A percentile compares a stretch with the other conserved stretches of the same genome.
Evolutionary conservation across 1,140 invertebrate genomes (phyloP).

Genomic region (Orius insidiosus): DNA sequence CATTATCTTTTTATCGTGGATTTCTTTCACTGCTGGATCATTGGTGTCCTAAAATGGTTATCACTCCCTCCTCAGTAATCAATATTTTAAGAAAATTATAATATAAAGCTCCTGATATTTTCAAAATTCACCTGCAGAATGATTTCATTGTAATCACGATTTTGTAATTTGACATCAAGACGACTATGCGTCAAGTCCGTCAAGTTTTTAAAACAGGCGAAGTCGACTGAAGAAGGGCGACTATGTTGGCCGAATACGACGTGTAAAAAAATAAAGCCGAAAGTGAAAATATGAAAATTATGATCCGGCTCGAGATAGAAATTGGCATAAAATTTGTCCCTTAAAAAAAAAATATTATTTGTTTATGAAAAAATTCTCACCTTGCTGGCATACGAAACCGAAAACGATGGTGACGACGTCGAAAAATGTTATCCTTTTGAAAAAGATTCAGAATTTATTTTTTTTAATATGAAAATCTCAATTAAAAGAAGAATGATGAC

Average conservation of each 20-base stretch:
- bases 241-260: slow-evolving; percentile 55
- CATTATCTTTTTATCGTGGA: slow-evolving; percentile 40
- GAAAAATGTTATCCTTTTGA: slow-evolving; percentile 3
- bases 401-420: slow-evolving; percentile 7
- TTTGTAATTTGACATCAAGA: slow-evolving; percentile 38
- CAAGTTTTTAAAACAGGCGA: slow-evolving; percentile 40
- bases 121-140: slow-evolving; percentile 29
- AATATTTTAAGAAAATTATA: no score
- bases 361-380: slow-evolving; percentile 19
- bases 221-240: slow-evolving; percentile 46
- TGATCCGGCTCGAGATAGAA: slow-evolving; percentile 29
- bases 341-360: neutral
- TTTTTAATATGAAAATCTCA: slow-evolving; percentile 10
- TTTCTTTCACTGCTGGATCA: slow-evolving; percentile 36
- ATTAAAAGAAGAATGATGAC: slow-evolving; percentile 14
- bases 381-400: slow-evolving; percentile 37
- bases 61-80: no score
- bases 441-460: slow-evolving; percentile 6
- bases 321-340: slow-evolving; percentile 22
- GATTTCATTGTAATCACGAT: slow-evolving; percentile 39
- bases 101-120: no score
- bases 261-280: slow-evolving; percentile 41
- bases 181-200: slow-evolving; percentile 39
- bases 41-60: slow-evolving; percentile 36
- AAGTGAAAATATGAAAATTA: slow-evolving; percentile 37